Evolutionary conservation across 2,113 vertebrate species (phyloP).

Genomic region (Siniperca chuatsi): DNA sequence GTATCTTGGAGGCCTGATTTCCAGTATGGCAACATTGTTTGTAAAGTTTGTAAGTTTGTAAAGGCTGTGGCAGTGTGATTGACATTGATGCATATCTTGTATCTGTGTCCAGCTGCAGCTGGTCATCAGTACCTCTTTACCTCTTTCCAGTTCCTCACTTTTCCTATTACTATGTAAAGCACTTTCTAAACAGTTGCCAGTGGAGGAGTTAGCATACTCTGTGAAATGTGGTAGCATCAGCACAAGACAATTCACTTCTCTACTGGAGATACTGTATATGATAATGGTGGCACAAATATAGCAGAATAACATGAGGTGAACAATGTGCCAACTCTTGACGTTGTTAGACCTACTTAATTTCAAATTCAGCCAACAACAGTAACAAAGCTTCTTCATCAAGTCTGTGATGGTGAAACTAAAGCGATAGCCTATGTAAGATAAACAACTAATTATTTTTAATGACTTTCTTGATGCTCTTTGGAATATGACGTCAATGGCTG

Average conservation of each 20-base stretch:
- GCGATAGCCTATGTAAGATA: neutral
- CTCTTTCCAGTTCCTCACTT: neutral
- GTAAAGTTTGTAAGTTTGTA: too few species aligned
- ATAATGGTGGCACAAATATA: neutral
- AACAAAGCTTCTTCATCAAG: constrained; percentile 1
- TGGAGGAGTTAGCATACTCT: neutral
- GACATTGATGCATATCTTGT: too few species aligned
- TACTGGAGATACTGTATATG: neutral
- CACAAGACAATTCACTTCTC: neutral
- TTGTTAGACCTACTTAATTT: neutral
- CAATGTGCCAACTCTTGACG: neutral
- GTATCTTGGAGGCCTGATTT: too few species aligned
- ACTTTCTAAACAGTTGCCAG: neutral
- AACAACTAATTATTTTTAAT: constrained; percentile 39
- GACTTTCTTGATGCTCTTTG: constrained; percentile 23
- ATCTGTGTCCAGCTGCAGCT: too few species aligned
- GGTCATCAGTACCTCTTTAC: too few species aligned
- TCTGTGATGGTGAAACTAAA: constrained; percentile 7
- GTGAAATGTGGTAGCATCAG: neutral
- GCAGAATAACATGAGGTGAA: neutral
- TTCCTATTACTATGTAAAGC: neutral
- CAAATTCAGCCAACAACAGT: neutral
- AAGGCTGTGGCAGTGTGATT: too few species aligned
- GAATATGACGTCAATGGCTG: constrained; percentile 12
- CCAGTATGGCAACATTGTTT: too few species aligned